A percentile compares a stretch with the other conserved stretches of the same genome.
Conservation (phyloP, 2,888 invertebrate species). For the Galerucella nymphaeae region DNA sequence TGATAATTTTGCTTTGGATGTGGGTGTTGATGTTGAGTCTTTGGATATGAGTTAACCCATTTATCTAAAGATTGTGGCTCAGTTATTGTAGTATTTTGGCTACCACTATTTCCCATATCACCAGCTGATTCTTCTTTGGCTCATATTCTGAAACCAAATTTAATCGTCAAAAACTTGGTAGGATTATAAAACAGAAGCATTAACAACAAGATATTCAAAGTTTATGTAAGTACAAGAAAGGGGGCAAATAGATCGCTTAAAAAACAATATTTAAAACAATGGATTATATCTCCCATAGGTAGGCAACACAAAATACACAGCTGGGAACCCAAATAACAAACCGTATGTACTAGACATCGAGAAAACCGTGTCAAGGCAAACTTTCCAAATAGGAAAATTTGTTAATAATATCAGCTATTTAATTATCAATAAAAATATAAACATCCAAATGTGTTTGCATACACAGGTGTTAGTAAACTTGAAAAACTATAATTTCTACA, state of each 20-base stretch:
- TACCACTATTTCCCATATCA: constrained; percentile 64
- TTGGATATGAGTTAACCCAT: constrained; percentile 60
- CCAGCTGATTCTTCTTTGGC: constrained; percentile 21
- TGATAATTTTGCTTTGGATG: constrained; percentile 47
- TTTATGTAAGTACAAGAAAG: too few species aligned
- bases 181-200: too few species aligned
- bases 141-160: constrained; percentile 42
- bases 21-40: constrained; percentile 53
- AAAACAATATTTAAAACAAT: too few species aligned
- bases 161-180: neutral
- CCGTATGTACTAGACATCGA: neutral
- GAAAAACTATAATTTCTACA: neutral
- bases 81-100: constrained; percentile 58
- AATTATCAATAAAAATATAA: neutral
- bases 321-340: too few species aligned
- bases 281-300: too few species aligned
- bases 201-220: too few species aligned
- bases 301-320: too few species aligned
- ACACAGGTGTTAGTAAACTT: neutral
- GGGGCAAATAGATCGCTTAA: too few species aligned
- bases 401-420: neutral
- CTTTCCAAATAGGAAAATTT: constrained; percentile 5
- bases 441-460: neutral
- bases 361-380: constrained; percentile 2
- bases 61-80: constrained; percentile 51